These are phyloP conservation scores for Coendou prehensilis DNA, from an alignment of 2,797 vertebrate genomes.

Conservation along the genomic window DNA sequence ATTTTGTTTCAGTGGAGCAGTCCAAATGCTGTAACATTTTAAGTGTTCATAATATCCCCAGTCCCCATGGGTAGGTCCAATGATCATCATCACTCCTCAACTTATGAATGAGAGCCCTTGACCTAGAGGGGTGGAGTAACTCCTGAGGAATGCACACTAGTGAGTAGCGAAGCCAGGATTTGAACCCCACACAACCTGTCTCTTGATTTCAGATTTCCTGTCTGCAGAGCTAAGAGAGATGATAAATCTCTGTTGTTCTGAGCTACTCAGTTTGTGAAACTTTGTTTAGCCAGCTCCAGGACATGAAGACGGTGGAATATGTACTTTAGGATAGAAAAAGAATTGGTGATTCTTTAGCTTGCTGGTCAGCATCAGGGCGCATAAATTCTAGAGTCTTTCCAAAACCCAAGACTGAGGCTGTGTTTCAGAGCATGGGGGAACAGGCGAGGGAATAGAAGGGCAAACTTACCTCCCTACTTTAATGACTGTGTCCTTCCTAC, in stretches of 20 bases:
- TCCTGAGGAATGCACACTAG: neutral
- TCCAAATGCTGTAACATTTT: neutral
- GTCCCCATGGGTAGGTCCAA: neutral
- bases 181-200: neutral
- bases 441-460: neutral
- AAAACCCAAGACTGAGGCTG: neutral
- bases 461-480: neutral
- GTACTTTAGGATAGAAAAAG: neutral
- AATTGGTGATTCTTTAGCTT: neutral
- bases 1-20: neutral
- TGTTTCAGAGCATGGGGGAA: neutral
- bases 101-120: neutral
- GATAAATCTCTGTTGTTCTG: neutral
- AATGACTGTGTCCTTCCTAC: neutral
- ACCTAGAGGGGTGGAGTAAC: neutral
- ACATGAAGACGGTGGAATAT: neutral
- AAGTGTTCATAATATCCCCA: neutral
- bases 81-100: neutral
- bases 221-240: neutral
- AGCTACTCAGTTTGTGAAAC: neutral
- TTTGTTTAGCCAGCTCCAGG: neutral
- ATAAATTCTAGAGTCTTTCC: neutral
- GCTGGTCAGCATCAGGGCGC: neutral
- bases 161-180: neutral
- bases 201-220: neutral